Evolutionary conservation across 1,140 invertebrate species (phyloP), one percentile per base, ranked within the genome.

Genomic region (Holotrichia oblita): DNA sequence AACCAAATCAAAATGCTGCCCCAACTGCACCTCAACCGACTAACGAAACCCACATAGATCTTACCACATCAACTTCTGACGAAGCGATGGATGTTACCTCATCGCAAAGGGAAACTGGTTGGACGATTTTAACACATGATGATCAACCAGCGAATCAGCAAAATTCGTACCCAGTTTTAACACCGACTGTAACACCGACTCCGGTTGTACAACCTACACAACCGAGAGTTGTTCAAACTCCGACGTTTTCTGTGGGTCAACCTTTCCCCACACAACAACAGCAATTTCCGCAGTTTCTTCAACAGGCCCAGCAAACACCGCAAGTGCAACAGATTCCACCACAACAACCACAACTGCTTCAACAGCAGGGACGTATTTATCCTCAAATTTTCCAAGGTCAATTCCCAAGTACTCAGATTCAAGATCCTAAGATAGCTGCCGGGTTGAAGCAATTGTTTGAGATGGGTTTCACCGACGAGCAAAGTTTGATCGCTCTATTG

Each of bases 381-480:
- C 73, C 73, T 27, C 6, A 2, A 17, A 1, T 59, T 12, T 40
- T 27, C n/a, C 12, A n/a, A 12, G 14, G 10, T 7, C 24, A 40
- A 34, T 22, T 14, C n/a, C 41, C 22, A 41, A 12, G 41, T n/a
- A 34, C 41, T 40, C 40, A 42, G 34, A 8, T 17, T n/a, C 75
- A 77, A 77, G 90, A 92, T 87, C 89, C 91, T 12, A 89, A 87
- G 77, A 91, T 94, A 74, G 89, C 90, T 76, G 84, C 86, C 3
- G 89, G 91, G 42, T 85, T 95, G 69, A 86, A 91, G 72, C 88
- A 91, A 59, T 94, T 96, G 94, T 88, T 92, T 84, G 86, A 90
- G 2, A 97, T 96, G 95, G 95, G 95, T 40, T 97, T 95, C 86
- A 91, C 90, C 73, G 94, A 95, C 84, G 92, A 95, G 77, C 91